Evolutionary conservation across 2,888 invertebrate genomes (phyloP).

Genomic region (Zonitis immaculata): DNA sequence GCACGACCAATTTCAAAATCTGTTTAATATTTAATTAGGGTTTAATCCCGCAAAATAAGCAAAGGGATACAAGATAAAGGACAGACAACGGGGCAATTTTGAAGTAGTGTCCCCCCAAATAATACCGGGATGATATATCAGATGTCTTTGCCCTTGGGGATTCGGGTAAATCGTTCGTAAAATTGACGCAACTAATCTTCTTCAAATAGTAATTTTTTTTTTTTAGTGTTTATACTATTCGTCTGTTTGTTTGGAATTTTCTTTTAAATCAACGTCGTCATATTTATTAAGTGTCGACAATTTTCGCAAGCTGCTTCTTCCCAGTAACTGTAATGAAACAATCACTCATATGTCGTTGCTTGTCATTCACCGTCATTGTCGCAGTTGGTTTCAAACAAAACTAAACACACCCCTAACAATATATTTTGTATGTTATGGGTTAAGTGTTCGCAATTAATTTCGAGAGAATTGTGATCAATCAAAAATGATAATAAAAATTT

Average conservation of each 20-base stretch:
- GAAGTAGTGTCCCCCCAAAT: slow-evolving; percentile 19
- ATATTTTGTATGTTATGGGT: background rate
- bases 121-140: slow-evolving; percentile 22
- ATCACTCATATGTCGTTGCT: slow-evolving; percentile 21
- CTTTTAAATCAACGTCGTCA: slow-evolving; percentile 4
- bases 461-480: background rate
- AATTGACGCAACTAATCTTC: slow-evolving; percentile 25
- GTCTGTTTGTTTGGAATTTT: background rate
- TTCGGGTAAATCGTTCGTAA: slow-evolving; percentile 34
- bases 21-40: slow-evolving; percentile 26
- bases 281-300: slow-evolving; percentile 17
- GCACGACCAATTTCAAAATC: slow-evolving; percentile 22
- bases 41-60: slow-evolving; percentile 24
- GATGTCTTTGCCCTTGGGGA: slow-evolving; percentile 27
- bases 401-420: slow-evolving; percentile 9
- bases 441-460: background rate
- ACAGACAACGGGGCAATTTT: slow-evolving; percentile 22
- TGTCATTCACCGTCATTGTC: slow-evolving; percentile 20
- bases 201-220: slow-evolving; percentile 15
- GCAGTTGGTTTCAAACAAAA: slow-evolving; percentile 12
- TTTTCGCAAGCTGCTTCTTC: slow-evolving; percentile 19
- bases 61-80: slow-evolving; percentile 22
- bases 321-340: slow-evolving; percentile 19
- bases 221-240: background rate
- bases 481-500: background rate